Base-by-base conservation (phyloP, 2,888 invertebrate species). In the Pristionchus japonicus region DNA sequence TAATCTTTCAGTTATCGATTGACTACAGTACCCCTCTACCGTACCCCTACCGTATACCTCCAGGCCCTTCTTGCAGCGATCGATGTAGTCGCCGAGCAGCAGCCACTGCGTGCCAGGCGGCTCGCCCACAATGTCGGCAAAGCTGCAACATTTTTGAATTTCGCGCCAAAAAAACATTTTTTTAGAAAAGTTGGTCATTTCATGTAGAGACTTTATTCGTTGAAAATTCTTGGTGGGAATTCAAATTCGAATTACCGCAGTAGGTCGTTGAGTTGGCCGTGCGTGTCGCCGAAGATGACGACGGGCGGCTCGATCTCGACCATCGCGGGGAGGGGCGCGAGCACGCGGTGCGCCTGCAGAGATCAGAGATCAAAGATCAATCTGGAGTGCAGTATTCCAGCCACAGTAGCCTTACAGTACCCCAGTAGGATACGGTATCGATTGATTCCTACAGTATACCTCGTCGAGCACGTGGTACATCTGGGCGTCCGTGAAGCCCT, bases 71-170 rank as follows among this genome's bases (percentile, higher is more conserved):
- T 89, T 89, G 77, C 93, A 90, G 13, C 93, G 91, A 88, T 93
- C 93, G n/a, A 92, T 92, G 82, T 93, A 93, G 89, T 93, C 93
- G 1, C 93, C 93, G 31, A 93, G 91, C 67, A 92, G 93, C 37
- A 93, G 91, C 57, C 91, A 85, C 77, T 90, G 88, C 1, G 88
- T 88, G 67, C 90, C 86, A n/a, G 92, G 91, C 27, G 93, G 93
- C n/a, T 89, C 88, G 49, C 92, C 93, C 67, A 92, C 90, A 6
- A 90, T 61, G n/a, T 74, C 80, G 23, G 89, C 47, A 74, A 90
- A 88, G 20, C 89, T 86, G n/a, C 88, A 82, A 70, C 87, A 87
- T 74, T 74, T 61, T 70, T 77, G 15, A 83, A 20, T 52, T 83
- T 83, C 34, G 82, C 82, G 82, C 80, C 80, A 52, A 20, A 52